A percentile compares a stretch with the other conserved stretches of the same genome.
Evolutionary conservation across 2,888 invertebrate genomes (phyloP).

Genomic region (Laothoe populi): DNA sequence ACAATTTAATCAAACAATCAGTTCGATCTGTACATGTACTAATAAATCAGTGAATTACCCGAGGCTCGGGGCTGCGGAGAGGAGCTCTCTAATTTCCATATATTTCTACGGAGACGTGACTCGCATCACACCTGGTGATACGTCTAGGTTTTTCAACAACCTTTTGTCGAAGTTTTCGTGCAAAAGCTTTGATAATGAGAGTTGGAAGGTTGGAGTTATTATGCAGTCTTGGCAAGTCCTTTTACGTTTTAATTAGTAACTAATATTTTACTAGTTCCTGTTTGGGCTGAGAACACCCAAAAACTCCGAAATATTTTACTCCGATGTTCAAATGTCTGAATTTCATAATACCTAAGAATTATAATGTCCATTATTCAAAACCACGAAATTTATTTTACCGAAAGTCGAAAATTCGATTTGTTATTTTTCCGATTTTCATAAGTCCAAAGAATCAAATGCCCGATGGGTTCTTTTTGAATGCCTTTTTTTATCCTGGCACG

Average conservation of each 20-base stretch:
- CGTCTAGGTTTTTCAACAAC: slow-evolving; percentile 32
- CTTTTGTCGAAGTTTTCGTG: slow-evolving; percentile 29
- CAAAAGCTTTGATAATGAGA: background rate
- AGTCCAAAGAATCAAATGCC: too few species aligned
- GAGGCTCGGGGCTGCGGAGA: slow-evolving; percentile 48
- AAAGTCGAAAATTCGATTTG: too few species aligned
- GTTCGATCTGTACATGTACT: slow-evolving; percentile 38
- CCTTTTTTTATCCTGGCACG: too few species aligned
- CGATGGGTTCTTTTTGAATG: too few species aligned
- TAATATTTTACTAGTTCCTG: background rate
- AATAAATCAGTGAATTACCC: slow-evolving; percentile 68
- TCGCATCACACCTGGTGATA: slow-evolving; percentile 40
- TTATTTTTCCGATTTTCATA: too few species aligned
- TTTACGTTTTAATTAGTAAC: background rate
- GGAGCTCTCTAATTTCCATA: slow-evolving; percentile 64
- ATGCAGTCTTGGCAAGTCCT: background rate
- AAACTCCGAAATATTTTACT: too few species aligned
- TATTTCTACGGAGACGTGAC: slow-evolving; percentile 54
- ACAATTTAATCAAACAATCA: slow-evolving; percentile 35
- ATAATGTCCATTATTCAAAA: too few species aligned
- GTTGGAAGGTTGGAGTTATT: background rate
- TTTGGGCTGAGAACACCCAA: too few species aligned
- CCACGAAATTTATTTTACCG: too few species aligned
- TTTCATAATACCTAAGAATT: too few species aligned
- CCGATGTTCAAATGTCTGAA: too few species aligned